These are phyloP conservation scores for Rhodophaea formosa DNA, from an alignment of 2,888 invertebrate genomes.

Conservation along the genomic window DNA sequence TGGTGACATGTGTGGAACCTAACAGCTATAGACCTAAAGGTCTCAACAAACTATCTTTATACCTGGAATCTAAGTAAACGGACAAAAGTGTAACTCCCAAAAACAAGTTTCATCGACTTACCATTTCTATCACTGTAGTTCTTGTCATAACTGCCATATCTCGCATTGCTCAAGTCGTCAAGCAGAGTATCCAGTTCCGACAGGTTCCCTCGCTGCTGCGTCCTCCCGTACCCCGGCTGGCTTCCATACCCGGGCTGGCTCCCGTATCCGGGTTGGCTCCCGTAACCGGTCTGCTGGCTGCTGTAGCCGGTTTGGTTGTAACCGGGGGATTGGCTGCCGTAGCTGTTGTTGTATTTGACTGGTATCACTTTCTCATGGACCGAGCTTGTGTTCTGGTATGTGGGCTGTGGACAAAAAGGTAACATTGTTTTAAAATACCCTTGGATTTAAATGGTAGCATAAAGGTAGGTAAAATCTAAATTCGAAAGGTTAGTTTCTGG, in stretches of 20 bases:
- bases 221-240: slow-evolving; percentile 56
- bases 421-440: background rate
- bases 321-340: too few relatives aligned
- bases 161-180: slow-evolving; percentile 93
- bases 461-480: too few relatives aligned
- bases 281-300: slow-evolving; percentile 43
- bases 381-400: slow-evolving; percentile 82
- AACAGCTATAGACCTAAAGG: too few relatives aligned
- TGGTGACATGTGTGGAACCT: too few relatives aligned
- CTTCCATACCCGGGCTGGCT: slow-evolving; percentile 56
- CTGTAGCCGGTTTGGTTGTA: too few relatives aligned
- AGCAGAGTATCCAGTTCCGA: slow-evolving; percentile 95
- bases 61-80: too few relatives aligned
- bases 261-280: slow-evolving; percentile 45
- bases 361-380: slow-evolving; percentile 74
- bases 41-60: too few relatives aligned
- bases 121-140: slow-evolving; percentile 62
- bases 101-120: slow-evolving; percentile 39
- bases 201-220: slow-evolving; percentile 84
- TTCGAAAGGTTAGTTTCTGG: too few relatives aligned
- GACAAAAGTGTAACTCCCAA: too few relatives aligned
- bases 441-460: too few relatives aligned
- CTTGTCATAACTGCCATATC: slow-evolving; percentile 69
- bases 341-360: slow-evolving; percentile 56
- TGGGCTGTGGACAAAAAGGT: slow-evolving; percentile 78